phyloP scores from a whole-genome alignment of 2,113 vertebrate species.

The Seriola aureovittata region DNA sequence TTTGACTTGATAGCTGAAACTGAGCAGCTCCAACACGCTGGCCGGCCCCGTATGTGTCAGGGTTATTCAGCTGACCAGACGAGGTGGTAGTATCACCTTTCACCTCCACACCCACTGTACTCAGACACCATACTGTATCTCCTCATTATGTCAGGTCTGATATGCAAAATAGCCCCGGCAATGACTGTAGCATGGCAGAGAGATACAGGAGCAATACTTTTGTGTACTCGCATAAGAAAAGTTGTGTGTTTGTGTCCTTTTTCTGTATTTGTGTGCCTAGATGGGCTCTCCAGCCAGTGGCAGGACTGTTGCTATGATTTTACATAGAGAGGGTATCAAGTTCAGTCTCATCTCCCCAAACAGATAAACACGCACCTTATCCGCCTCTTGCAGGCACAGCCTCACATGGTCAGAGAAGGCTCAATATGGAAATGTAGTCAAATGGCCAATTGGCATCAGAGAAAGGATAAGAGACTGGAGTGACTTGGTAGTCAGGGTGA shows the following conservation, averaged over 20 bases:
- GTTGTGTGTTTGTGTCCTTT: conserved; percentile 9
- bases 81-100: conserved; percentile 62
- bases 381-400: conserved; percentile 24
- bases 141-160: conserved; percentile 65
- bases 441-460: conserved; percentile 72
- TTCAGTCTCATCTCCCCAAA: conserved; percentile 27
- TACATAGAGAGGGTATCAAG: conserved; percentile 26
- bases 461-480: conserved; percentile 34
- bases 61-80: conserved; percentile 49
- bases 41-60: conserved; percentile 20
- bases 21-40: conserved; percentile 24
- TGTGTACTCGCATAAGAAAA: not conserved
- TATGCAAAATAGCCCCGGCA: conserved; percentile 66
- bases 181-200: conserved; percentile 35
- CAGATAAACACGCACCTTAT: conserved; percentile 45
- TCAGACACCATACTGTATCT: conserved; percentile 57
- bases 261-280: conserved; percentile 22
- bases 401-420: conserved; percentile 31
- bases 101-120: conserved; percentile 63
- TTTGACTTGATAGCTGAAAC: conserved; percentile 23
- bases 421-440: conserved; percentile 79
- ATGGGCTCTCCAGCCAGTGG: conserved; percentile 11
- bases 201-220: conserved; percentile 12
- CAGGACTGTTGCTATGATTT: conserved; percentile 33
- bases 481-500: conserved; percentile 5